These are phyloP conservation scores for Congeria kusceri DNA, from an alignment of 2,888 invertebrate genomes.

Conservation along the genomic window DNA sequence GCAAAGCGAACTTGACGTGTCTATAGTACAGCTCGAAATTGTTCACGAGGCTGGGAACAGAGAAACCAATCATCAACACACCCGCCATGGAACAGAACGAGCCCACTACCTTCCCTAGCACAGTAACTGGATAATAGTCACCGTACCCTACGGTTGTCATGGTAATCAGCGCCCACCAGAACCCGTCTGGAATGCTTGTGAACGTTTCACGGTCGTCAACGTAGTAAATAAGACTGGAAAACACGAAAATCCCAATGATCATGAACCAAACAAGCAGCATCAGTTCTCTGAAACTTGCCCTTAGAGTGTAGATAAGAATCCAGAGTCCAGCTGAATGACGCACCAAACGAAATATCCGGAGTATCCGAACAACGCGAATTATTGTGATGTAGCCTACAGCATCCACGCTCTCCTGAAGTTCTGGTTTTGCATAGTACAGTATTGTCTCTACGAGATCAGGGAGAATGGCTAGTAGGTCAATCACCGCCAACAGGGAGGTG, in stretches of 20 bases:
- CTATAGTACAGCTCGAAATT: conserved; percentile 81
- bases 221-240: conserved; percentile 81
- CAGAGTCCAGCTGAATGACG: conserved; percentile 80
- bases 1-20: conserved; percentile 72
- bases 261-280: conserved; percentile 80
- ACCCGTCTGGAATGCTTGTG: conserved; percentile 77
- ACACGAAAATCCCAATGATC: conserved; percentile 79
- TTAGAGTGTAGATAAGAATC: conserved; percentile 81
- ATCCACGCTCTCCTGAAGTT: conserved; percentile 42
- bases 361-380: conserved; percentile 74
- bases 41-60: conserved; percentile 82
- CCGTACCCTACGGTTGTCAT: conserved; percentile 84
- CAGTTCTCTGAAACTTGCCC: conserved; percentile 80
- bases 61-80: conserved; percentile 79
- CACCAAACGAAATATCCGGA: conserved; percentile 79
- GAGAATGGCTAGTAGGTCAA: conserved; percentile 69
- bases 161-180: conserved; percentile 83
- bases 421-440: conserved; percentile 57
- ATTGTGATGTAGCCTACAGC: conserved; percentile 70
- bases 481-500: conserved; percentile 57
- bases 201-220: conserved; percentile 76
- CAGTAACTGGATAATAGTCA: conserved; percentile 77
- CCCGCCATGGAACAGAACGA: conserved; percentile 78
- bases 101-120: conserved; percentile 76
- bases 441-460: conserved; percentile 76